Percentiles rank a stretch among this genome's conserved stretches.
phyloP scores from a whole-genome alignment of 2,888 invertebrate species.

The Lasioglossum calceatum region DNA sequence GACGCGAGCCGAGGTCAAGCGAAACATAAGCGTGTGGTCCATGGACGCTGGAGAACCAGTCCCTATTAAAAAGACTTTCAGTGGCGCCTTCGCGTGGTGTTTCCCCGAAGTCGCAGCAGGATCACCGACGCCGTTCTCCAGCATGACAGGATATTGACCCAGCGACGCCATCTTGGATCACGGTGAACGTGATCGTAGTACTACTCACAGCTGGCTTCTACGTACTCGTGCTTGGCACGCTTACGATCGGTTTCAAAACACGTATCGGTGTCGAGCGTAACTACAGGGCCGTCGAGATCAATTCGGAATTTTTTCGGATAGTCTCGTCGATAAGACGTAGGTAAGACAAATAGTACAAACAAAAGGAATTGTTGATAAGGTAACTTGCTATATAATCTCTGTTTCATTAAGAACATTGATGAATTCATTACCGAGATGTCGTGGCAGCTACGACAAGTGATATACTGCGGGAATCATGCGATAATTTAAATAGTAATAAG shows the following conservation, averaged over 20 bases:
- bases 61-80: slow-evolving; percentile 67
- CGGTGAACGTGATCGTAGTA: slow-evolving; percentile 80
- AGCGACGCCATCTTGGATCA: slow-evolving; percentile 80
- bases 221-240: slow-evolving; percentile 53
- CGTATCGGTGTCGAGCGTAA: slow-evolving; percentile 29
- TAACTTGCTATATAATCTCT: neutral
- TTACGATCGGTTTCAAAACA: slow-evolving; percentile 49
- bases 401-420: neutral
- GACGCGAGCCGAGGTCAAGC: slow-evolving; percentile 68
- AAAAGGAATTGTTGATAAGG: neutral
- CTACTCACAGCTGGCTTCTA: slow-evolving; percentile 77
- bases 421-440: neutral
- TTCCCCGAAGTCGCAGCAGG: slow-evolving; percentile 68
- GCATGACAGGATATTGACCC: slow-evolving; percentile 84
- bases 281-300: neutral
- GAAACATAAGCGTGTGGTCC: slow-evolving; percentile 67
- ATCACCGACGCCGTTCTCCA: slow-evolving; percentile 81
- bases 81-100: slow-evolving; percentile 69
- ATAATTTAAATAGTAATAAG: too few species aligned
- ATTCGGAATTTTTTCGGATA: neutral
- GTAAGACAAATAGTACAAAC: neutral
- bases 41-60: slow-evolving; percentile 72
- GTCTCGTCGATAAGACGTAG: neutral
- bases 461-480: too few species aligned
- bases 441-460: too few species aligned